Evolutionary conservation across 2,888 invertebrate species (phyloP).

Genomic region (Xylota segnis): DNA sequence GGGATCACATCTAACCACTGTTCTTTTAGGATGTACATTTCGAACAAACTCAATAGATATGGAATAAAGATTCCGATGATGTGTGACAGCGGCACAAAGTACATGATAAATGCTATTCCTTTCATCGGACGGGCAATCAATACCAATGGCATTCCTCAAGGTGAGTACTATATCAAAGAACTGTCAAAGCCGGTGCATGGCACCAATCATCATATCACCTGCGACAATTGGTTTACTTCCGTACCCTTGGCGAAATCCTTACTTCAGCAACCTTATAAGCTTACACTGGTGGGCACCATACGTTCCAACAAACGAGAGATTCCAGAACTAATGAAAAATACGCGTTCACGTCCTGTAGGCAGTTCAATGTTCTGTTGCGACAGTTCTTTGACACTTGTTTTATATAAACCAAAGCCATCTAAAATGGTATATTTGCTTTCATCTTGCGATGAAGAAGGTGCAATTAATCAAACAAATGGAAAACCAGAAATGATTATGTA

Average conservation of each 20-base stretch:
- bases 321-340: conserved; percentile 75
- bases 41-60: conserved; percentile 41
- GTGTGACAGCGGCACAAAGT: conserved; percentile 37
- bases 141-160: conserved; percentile 44
- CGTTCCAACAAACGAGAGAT: conserved; percentile 80
- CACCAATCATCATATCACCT: no score
- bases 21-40: conserved; percentile 29
- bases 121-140: conserved; percentile 38
- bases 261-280: no score
- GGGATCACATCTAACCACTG: conserved; percentile 27
- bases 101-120: conserved; percentile 52
- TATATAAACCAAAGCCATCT: no score
- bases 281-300: no score
- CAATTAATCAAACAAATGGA: conserved; percentile 13
- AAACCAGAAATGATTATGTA: no score
- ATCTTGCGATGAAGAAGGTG: conserved; percentile 44
- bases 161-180: conserved; percentile 59
- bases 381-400: no score
- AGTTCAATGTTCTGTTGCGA: no score
- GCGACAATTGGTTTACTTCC: no score
- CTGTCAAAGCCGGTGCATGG: conserved; percentile 18
- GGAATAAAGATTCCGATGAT: neutral
- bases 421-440: no score
- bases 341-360: no score
- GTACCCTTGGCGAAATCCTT: no score